Evolutionary conservation across 2,113 vertebrate species (phyloP).

Genomic region (Myotis yumanensis): DNA sequence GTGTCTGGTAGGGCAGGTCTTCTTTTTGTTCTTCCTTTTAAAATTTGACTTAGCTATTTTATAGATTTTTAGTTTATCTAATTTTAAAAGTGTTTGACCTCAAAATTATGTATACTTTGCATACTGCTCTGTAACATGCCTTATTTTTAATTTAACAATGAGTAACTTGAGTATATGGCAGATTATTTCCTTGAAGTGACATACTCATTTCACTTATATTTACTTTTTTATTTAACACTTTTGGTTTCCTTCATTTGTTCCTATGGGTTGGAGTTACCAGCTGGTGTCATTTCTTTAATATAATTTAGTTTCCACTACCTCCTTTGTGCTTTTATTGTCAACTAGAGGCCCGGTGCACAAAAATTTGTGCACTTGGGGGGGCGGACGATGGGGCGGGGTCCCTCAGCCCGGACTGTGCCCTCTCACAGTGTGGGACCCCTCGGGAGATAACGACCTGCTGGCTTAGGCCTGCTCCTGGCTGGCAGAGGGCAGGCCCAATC

Average conservation of each 20-base stretch:
- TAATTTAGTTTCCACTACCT: background rate
- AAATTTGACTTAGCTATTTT: background rate
- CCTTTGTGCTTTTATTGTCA: slow-evolving; percentile 16
- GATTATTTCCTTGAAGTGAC: background rate
- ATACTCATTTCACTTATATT: background rate
- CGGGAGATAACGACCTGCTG: no score
- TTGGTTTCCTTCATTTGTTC: slow-evolving; percentile 8
- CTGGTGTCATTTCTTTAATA: background rate
- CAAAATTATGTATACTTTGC: background rate
- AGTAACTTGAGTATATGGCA: background rate
- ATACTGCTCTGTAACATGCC: no score
- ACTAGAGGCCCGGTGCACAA: no score
- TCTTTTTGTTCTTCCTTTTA: slow-evolving; percentile 11
- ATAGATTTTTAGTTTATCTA: background rate
- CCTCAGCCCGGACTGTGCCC: no score
- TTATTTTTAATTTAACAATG: background rate
- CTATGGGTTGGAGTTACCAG: background rate
- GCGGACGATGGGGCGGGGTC: no score
- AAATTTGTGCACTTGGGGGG: no score
- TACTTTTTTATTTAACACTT: background rate
- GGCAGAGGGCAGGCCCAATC: no score
- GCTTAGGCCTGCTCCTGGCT: no score
- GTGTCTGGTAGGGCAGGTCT: background rate
- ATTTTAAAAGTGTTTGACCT: slow-evolving; percentile 1
- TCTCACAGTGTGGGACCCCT: no score